phyloP scores from a whole-genome alignment of 2,888 invertebrate genomes.

The Pinctada fucata region DNA sequence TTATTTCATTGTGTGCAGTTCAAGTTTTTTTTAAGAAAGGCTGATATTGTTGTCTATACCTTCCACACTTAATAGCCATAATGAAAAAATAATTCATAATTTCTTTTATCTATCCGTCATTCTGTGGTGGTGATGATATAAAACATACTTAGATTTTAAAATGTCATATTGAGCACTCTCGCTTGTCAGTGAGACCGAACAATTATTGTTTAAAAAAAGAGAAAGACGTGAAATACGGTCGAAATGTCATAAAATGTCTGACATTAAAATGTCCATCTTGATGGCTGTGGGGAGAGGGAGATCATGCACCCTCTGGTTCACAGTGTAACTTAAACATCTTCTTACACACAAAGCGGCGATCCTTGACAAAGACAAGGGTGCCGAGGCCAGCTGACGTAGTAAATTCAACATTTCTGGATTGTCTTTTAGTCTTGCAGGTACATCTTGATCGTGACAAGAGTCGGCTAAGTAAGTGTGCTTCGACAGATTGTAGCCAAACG shows the following conservation, averaged over 20 bases:
- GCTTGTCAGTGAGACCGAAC: no score
- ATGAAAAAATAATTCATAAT: no score
- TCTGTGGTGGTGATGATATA: no score
- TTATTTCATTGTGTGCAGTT: no score
- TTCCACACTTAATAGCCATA: no score
- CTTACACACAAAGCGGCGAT: slow-evolving; percentile 48
- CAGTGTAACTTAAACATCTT: slow-evolving; percentile 39
- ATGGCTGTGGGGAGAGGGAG: slow-evolving; percentile 61
- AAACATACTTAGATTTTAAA: no score
- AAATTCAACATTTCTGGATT: slow-evolving; percentile 52
- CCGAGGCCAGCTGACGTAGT: slow-evolving; percentile 39
- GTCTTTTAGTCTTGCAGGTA: slow-evolving; percentile 41
- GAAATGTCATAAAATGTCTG: not conserved
- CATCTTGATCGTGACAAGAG: not conserved
- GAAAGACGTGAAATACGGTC: no score
- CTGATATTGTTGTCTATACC: no score
- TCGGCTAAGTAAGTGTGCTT: slow-evolving; percentile 20
- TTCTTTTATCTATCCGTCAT: no score
- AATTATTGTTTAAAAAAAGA: no score
- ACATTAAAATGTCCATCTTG: slow-evolving; percentile 17
- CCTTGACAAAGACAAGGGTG: slow-evolving; percentile 49
- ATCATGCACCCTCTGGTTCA: slow-evolving; percentile 41
- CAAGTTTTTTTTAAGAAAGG: no score
- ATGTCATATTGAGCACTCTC: no score
- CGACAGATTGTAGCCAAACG: slow-evolving; percentile 58